A percentile compares a stretch with the other conserved stretches of the same genome.
These are phyloP conservation scores for Listrodromus nycthemerus DNA, from an alignment of 2,888 invertebrate genomes.

Conservation along the genomic window DNA sequence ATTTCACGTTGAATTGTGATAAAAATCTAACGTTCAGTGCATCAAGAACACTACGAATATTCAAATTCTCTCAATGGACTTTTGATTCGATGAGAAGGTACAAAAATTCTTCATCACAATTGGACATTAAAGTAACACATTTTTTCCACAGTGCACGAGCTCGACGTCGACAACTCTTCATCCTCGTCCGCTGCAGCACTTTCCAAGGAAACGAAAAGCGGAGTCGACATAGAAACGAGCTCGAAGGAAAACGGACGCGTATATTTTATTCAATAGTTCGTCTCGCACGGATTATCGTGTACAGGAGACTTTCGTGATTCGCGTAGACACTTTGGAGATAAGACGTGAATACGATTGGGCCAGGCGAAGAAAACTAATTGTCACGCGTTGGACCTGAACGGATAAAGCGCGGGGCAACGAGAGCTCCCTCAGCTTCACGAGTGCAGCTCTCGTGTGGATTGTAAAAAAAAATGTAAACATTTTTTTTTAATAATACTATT, in stretches of 20 bases:
- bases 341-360: constrained; percentile 43
- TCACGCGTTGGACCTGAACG: constrained; percentile 53
- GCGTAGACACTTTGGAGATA: constrained; percentile 37
- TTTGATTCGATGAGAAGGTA: too few relatives aligned
- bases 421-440: constrained; percentile 15
- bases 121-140: too few relatives aligned
- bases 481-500: not conserved
- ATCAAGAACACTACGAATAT: too few relatives aligned
- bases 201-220: not conserved
- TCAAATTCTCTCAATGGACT: too few relatives aligned
- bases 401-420: constrained; percentile 53
- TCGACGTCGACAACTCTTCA: not conserved
- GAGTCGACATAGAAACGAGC: not conserved
- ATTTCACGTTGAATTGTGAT: too few relatives aligned
- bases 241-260: not conserved
- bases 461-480: not conserved
- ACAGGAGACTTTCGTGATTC: constrained; percentile 36
- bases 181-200: not conserved
- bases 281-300: constrained; percentile 5
- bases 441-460: constrained; percentile 17
- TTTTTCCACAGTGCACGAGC: not conserved
- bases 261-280: constrained; percentile 7
- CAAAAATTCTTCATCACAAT: too few relatives aligned
- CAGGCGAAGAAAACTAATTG: constrained; percentile 50
- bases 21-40: too few relatives aligned